A percentile compares a stretch with the other conserved stretches of the same genome.
phyloP scores from a whole-genome alignment of 2,113 vertebrate species.

The Sinocyclocheilus maitianheensis region DNA sequence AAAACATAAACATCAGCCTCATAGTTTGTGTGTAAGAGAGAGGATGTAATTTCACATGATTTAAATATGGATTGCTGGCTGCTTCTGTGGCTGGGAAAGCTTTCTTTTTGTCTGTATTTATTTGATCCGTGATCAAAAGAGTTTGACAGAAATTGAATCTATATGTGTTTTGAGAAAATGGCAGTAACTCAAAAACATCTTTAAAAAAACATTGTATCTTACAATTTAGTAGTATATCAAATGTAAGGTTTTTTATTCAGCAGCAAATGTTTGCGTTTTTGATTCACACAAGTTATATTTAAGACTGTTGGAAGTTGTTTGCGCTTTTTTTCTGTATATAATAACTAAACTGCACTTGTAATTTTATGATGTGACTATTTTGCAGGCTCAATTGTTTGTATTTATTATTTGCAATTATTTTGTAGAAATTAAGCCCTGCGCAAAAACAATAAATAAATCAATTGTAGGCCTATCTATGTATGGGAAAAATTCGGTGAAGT shows the following conservation, averaged over 20 bases:
- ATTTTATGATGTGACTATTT: background rate
- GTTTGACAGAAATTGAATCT: background rate
- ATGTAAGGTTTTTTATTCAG: background rate
- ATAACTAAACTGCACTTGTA: background rate
- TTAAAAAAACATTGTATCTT: background rate
- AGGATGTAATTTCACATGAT: background rate
- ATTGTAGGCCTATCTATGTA: background rate
- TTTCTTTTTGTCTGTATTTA: conserved; percentile 3
- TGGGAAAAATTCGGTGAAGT: background rate
- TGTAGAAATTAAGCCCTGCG: background rate
- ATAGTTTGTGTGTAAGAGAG: background rate
- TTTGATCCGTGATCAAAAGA: conserved; percentile 38
- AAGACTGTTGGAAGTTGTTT: too few relatives aligned
- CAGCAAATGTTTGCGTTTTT: background rate
- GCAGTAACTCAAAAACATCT: background rate
- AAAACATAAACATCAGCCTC: conserved; percentile 37
- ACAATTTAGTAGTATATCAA: background rate
- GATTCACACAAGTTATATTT: background rate
- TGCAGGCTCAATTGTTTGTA: background rate
- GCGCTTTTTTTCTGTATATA: background rate
- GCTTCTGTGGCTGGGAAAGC: background rate
- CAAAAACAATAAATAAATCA: background rate
- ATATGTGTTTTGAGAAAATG: background rate
- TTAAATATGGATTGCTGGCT: background rate
- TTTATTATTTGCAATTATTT: background rate